Base-by-base conservation (phyloP, 2,797 vertebrate species). In the Platalea minor region DNA sequence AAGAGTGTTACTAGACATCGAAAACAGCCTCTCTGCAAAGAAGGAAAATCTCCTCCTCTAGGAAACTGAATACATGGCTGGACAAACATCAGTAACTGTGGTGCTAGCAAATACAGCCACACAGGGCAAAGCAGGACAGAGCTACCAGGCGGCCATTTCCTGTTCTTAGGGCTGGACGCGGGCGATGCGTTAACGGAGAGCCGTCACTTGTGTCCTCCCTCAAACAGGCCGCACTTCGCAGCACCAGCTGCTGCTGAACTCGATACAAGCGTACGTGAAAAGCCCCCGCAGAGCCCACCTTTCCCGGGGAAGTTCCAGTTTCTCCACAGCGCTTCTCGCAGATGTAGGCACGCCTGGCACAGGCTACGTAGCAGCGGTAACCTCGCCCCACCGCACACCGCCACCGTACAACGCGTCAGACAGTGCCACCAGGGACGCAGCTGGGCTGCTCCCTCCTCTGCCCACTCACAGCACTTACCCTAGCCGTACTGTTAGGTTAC, bases 281-380 rank as follows among this genome's bases (percentile, higher is more conserved):
- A 91, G 70, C 43, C 48, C 17, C 5, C 29, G 11, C 13, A 4
- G 51, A 80, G 39, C 10, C 37, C 76, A 20, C 33, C 50, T 21
- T 70, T 41, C 25, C 79, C 10, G 31, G 11, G 45, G 48, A 29
- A 68, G 12, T 5, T 39, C 48, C 19, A 7, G 12, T 60, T 79
- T 45, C 77, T 41, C 17, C 35, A 19, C 7, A 85, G 51, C 2
- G 2, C 23, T 54, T 29, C 29, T 39, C n/a, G 65, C 48, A 59
- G 26, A 5, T 2, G 2, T 0, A 43, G 24, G 10, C 39, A 37
- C 1, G 10, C 29, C 13, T 3, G 17, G 41, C 21, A 53, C 17
- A 29, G 54, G 29, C 13, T 3, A 4, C 2, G 3, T 0, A 43
- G 61, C 0, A 64, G 63, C 73, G 43, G 26, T 4, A 21, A 17